Base-by-base conservation (phyloP, 2,797 vertebrate genomes). In the Cyclura pinguis region DNA sequence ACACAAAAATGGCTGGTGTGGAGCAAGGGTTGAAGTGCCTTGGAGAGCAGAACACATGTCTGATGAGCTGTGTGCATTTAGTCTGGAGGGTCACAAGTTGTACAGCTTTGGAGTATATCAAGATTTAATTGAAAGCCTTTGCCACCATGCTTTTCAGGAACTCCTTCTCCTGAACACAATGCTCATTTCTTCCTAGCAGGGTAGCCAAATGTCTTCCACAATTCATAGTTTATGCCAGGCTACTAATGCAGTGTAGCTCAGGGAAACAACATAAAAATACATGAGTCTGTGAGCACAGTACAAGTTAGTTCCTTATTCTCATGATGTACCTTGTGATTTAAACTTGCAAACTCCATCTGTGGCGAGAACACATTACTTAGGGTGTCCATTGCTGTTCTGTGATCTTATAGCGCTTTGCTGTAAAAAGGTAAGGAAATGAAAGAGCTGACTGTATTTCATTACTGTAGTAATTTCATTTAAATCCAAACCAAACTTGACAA, bases 401-500 rank as follows among this genome's bases (percentile, higher is more conserved):
- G 42, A 9, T 62, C 3, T 72, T 20, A 47, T 47, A 20, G 55
- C 27, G 2, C 10, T 89, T 84, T 6, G 89, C 89, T 1, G 0
- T 72, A 72, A 24, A 93, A 86, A 80, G 2, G 32, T 22, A 55
- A 4, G 42, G 16, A 69, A 91, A 32, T 22, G 62, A 80, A 5
- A 90, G 62, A 78, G 91, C 67, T 91, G 84, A 0, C 2, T 88
- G 18, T 0, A 0, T 82, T 64, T 92, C 14, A 35, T 90, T 88
- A 57, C 81, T 89, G 5, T 32, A 50, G 16, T 5, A 76, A 87
- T 87, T 89, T 80, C n/a, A 80, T 91, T 95, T 92, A 89, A 90
- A 88, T 32, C 29, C 85, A 93, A 84, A 91, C 16, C 18, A 82
- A 52, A 93, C 29, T 27, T 90, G 91, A 91, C 85, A 92, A 50